Evolutionary conservation across 37 sponge, comb jelly and placozoan species (phyloP), one percentile per base, ranked within the genome.

Genomic region (Corticium candelabrum): DNA sequence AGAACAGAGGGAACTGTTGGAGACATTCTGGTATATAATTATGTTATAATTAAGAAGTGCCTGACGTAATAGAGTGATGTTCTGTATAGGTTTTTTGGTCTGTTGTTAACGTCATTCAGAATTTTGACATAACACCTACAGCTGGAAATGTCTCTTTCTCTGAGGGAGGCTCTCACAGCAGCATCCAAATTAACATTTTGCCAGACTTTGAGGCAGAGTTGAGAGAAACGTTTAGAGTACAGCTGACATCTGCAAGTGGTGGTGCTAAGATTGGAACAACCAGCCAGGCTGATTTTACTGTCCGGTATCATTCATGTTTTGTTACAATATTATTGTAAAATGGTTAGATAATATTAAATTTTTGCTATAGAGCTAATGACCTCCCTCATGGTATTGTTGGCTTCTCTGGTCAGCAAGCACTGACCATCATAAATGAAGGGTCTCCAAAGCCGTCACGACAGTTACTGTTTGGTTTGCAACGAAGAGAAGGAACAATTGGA

Each of bases 351-450:
- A n/a, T n/a, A n/a, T n/a, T n/a, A n/a, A n/a, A n/a, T n/a, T n/a
- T n/a, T n/a, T n/a, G n/a, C n/a, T 43, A 21, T 43, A 43, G 73
- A 15, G 73, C 73, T 7, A 70, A 70, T 29, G 73, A 70, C 21
- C n/a, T 70, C 35, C 73, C 73, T 4, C 73, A 70, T 29, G 73
- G 73, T 5, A 50, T 50, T 27, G 11, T 50, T 50, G 62, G 62
- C 62, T 27, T 50, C 62, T n/a, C n/a, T n/a, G n/a, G n/a, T n/a
- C n/a, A n/a, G n/a, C n/a, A n/a, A n/a, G n/a, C n/a, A n/a, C n/a
- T n/a, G n/a, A n/a, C n/a, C n/a, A n/a, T n/a, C n/a, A n/a, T n/a
- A n/a, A n/a, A n/a, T n/a, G n/a, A n/a, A n/a, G 62, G 11, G 11
- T 50, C 62, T 27, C 62, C 62, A 27, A 11, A 21, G 62, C 15